Percentiles rank a stretch among this genome's conserved stretches.
These are phyloP conservation scores for Sinella curviseta DNA, from an alignment of 1,140 invertebrate species.

Conservation along the genomic window DNA sequence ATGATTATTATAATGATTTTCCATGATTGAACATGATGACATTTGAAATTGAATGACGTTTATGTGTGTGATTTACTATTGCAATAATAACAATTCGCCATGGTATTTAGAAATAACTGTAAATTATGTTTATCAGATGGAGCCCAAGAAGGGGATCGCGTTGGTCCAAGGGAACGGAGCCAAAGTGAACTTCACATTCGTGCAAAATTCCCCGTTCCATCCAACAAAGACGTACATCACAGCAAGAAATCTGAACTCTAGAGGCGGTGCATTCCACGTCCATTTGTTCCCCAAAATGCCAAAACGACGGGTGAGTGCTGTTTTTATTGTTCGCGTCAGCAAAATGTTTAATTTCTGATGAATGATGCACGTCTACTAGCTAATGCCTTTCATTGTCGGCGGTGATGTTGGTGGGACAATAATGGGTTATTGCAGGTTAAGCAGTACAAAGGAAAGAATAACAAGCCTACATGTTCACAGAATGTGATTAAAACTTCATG, in stretches of 20 bases:
- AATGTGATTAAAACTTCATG: too few species aligned
- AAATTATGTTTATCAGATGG: conserved; percentile 34
- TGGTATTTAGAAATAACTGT: background rate
- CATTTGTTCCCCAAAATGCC: conserved; percentile 59
- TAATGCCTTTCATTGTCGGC: too few species aligned
- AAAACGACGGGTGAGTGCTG: conserved; percentile 43
- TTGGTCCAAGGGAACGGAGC: conserved; percentile 78
- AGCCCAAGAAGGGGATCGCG: conserved; percentile 53
- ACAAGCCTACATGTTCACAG: too few species aligned
- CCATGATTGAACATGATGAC: too few species aligned
- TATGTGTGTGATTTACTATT: too few species aligned
- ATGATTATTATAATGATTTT: too few species aligned
- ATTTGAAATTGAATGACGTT: too few species aligned
- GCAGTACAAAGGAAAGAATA: too few species aligned
- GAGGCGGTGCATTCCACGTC: conserved; percentile 58
- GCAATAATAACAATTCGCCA: background rate
- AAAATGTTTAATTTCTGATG: background rate
- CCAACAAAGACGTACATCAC: conserved; percentile 78
- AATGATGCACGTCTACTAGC: too few species aligned
- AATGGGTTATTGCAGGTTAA: too few species aligned
- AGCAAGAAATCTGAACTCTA: conserved; percentile 62
- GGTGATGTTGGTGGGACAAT: too few species aligned
- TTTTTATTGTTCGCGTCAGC: background rate
- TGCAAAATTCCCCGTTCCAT: conserved; percentile 80
- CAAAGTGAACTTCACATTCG: conserved; percentile 74